Evolutionary conservation across 2,797 vertebrate genomes (phyloP), one percentile per base, ranked within the genome.

Genomic region (Amphiprion clarkii): DNA sequence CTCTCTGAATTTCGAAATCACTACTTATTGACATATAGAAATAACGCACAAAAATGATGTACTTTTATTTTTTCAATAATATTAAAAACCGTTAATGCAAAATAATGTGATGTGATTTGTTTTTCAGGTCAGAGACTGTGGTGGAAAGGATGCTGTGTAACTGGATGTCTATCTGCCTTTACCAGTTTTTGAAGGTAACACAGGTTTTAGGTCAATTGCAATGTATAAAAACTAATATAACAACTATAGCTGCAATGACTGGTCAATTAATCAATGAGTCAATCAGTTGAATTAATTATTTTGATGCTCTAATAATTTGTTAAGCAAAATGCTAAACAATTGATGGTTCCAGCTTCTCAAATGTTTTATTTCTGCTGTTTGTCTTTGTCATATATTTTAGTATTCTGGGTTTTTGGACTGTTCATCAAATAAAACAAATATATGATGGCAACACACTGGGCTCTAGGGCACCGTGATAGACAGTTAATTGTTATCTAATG

Each of bases 101-200:
- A 27, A 27, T 27, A 27, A 27, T 27, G 27, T 27, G 27, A 4
- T 27, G 27, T 33, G 33, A 39, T 87, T 36, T 91, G 59, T 81
- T 62, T 74, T 93, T 69, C 82, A 99, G 98, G 89, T 99, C 97
- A 12, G 98, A 99, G 95, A 99, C 98, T 0, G 98, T 99, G 78
- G 98, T 99, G 85, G 98, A 99, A 84, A 95, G 98, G 82, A 99
- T 99, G 98, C 95, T 99, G 82, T 99, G 97, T 84, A 99, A 99
- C 78, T 99, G 98, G 98, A 99, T 99, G 98, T 99, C 98, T 13
- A 99, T 99, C 93, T 99, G 98, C 83, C 95, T 99, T 11, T 99
- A 99, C 91, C 97, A 99, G 93, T 98, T 98, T 83, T 93, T 99
- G 69, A 99, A 97, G 96, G 98, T 99, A 95, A 88, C 17, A 12